Percentiles rank a stretch among this genome's conserved stretches.
phyloP scores from a whole-genome alignment of 2,888 invertebrate species.

The Leptarthrus brevirostris region DNA sequence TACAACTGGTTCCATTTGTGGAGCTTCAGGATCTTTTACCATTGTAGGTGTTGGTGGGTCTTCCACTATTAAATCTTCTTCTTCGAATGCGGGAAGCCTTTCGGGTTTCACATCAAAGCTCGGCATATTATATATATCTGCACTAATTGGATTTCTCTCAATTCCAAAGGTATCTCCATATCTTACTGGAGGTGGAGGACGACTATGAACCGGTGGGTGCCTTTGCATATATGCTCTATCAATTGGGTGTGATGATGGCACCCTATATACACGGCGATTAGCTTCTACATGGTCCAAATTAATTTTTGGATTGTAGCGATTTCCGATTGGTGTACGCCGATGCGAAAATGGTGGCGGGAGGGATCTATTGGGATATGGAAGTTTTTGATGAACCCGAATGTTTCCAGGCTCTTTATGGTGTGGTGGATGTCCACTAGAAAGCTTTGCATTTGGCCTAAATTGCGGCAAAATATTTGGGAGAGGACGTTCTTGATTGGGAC shows the following conservation, averaged over 20 bases:
- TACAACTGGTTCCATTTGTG: conserved; percentile 70
- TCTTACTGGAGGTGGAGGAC: conserved; percentile 26
- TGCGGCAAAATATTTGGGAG: conserved; percentile 79
- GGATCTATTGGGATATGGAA: conserved; percentile 56
- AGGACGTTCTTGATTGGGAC: conserved; percentile 60
- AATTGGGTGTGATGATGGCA: conserved; percentile 59
- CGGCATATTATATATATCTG: conserved; percentile 6
- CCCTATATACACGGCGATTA: conserved; percentile 64
- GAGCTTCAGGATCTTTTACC: conserved; percentile 60
- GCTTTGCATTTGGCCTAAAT: conserved; percentile 76
- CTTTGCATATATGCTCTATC: conserved; percentile 60
- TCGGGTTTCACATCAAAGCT: conserved; percentile 48
- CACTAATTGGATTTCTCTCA: conserved; percentile 2
- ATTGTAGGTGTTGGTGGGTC: conserved; percentile 67
- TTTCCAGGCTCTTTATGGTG: conserved; percentile 64
- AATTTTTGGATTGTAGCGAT: conserved; percentile 17
- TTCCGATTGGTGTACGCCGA: conserved; percentile 17
- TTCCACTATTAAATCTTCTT: conserved; percentile 64
- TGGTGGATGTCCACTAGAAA: conserved; percentile 67
- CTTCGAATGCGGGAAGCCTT: conserved; percentile 61
- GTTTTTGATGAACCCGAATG: conserved; percentile 59
- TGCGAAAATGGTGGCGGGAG: conserved; percentile 57
- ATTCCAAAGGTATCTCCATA: conserved; percentile 7
- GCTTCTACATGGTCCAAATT: conserved; percentile 56
- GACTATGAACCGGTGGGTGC: conserved; percentile 55